phyloP scores from a whole-genome alignment of 53 echinoderm and acorn worm genomes.

The Paelopatides confundens region DNA sequence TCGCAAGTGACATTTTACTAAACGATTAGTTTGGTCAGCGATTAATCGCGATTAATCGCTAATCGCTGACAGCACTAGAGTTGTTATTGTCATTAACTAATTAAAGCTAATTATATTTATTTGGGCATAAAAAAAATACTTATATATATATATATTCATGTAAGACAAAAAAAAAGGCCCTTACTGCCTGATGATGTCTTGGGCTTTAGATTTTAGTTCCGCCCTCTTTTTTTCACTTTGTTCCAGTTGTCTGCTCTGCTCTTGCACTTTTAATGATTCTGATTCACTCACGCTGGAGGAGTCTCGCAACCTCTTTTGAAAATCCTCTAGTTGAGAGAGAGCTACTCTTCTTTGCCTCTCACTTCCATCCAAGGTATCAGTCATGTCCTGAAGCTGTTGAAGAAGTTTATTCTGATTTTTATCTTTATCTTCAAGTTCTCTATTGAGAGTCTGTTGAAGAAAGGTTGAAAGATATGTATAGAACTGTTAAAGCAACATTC shows the following conservation, averaged over 20 bases:
- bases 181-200: constrained; percentile 88
- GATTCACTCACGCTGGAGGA: constrained; percentile 64
- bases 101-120: no score
- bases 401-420: constrained; percentile 69
- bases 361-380: constrained; percentile 69
- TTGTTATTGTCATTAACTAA: no score
- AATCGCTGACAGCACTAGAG: no score
- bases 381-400: constrained; percentile 69
- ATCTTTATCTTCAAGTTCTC: constrained; percentile 87
- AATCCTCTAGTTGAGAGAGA: constrained; percentile 69
- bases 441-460: constrained; percentile 66
- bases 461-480: not conserved
- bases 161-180: constrained; percentile 3
- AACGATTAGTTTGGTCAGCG: no score
- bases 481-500: no score
- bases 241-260: constrained; percentile 68
- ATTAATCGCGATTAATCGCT: no score
- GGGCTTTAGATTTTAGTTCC: constrained; percentile 75
- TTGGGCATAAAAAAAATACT: no score
- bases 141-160: no score
- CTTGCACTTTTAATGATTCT: constrained; percentile 57
- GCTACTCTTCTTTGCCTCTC: constrained; percentile 76
- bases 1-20: no score
- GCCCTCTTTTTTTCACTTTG: constrained; percentile 76
- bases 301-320: constrained; percentile 71